Base-by-base conservation (phyloP, 1,140 invertebrate genomes). In the Drosophila takahashii region DNA sequence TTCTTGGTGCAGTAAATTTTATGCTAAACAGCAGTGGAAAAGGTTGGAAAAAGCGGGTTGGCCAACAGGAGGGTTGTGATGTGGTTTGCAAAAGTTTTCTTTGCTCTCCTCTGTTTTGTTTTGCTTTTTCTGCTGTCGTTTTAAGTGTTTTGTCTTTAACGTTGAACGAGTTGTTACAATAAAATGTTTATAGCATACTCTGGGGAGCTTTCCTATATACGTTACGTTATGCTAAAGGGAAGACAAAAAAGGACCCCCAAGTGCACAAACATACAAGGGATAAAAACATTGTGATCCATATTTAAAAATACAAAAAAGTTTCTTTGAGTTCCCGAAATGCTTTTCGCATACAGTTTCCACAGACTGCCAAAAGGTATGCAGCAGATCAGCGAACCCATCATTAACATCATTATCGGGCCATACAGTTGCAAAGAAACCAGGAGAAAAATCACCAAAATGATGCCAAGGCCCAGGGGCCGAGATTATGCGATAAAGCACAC, bases 1-100 rank as follows among this genome's bases (percentile, higher is more conserved):
- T 69, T 87, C 70, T 81, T 76, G 84, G 79, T 76, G 83, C 79
- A 79, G 83, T 86, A 89, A 83, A 86, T 89, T 86, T 87, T 86
- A 86, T 86, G 83, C 84, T 86, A 86, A 86, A 77, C 61, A 83
- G 64, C 64, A 69, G 42, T 56, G 48, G 62, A 52, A 52, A 53
- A 47, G 52, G 51, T 16, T 41, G n/a, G 27, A 11, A 42, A 45
- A 37, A 15, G 39, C 16, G 65, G 45, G 39, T 50, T 27, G 39
- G 11, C 16, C 51, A 34, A 50, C 16, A 29, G 26, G 13, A 18
- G 65, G 57, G 22, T 22, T 29, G 52, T 29, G 41, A 39, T 56
- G 50, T 47, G 37, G 51, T 65, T 50, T 44, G 44, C 39, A 32
- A 16, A 26, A 44, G 10, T 47, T 57, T 50, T 48, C 39, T 42